phyloP scores from a whole-genome alignment of 2,888 invertebrate genomes.

The Erebia aethiops region DNA sequence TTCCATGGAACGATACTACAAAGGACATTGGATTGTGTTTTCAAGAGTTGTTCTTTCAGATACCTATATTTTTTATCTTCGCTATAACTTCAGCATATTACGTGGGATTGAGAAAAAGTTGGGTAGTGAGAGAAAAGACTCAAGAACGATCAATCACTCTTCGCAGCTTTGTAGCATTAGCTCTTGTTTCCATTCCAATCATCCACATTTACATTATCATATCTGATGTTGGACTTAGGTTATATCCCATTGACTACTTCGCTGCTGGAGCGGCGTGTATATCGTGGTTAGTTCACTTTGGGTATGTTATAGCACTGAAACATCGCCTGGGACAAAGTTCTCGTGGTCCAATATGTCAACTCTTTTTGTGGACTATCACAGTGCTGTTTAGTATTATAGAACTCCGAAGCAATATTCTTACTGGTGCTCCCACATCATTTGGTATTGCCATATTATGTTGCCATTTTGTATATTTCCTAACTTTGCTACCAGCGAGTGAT shows the following conservation, averaged over 20 bases:
- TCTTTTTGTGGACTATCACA: slow-evolving; percentile 87
- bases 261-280: slow-evolving; percentile 87
- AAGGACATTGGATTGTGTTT: slow-evolving; percentile 93
- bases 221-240: slow-evolving; percentile 69
- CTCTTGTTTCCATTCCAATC: slow-evolving; percentile 86
- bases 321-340: slow-evolving; percentile 85
- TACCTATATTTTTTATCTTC: slow-evolving; percentile 88
- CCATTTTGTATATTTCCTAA: slow-evolving; percentile 87
- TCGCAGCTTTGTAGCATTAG: slow-evolving; percentile 85
- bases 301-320: slow-evolving; percentile 87
- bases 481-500: slow-evolving; percentile 85
- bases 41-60: slow-evolving; percentile 90
- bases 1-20: slow-evolving; percentile 86
- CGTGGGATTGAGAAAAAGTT: slow-evolving; percentile 86
- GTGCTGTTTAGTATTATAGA: slow-evolving; percentile 87
- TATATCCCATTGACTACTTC: slow-evolving; percentile 87
- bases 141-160: slow-evolving; percentile 85
- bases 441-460: slow-evolving; percentile 84
- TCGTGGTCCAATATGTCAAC: slow-evolving; percentile 87
- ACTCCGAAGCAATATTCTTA: slow-evolving; percentile 85
- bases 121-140: slow-evolving; percentile 84
- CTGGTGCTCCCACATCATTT: slow-evolving; percentile 80
- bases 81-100: slow-evolving; percentile 92
- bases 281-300: slow-evolving; percentile 92
- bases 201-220: slow-evolving; percentile 86